Conservation (phyloP, 2,797 vertebrate genomes). For the Acipenser oxyrinchus region DNA sequence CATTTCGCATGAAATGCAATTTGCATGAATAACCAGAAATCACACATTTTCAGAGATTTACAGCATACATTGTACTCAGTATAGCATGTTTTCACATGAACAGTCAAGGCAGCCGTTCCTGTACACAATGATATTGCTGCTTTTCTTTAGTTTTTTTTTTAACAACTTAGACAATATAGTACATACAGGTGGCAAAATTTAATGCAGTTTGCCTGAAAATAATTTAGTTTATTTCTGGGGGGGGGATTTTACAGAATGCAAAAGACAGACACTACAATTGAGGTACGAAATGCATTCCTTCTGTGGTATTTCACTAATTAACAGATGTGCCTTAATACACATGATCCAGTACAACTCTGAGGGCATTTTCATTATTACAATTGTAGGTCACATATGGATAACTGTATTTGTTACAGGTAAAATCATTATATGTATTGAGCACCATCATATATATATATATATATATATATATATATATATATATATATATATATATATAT, state of each 20-base stretch:
- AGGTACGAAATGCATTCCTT: constrained; percentile 38
- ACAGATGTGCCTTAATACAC: constrained; percentile 26
- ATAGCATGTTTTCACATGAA: constrained; percentile 9
- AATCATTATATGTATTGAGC: constrained; percentile 32
- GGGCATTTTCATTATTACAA: constrained; percentile 35
- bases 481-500: constrained; percentile 13
- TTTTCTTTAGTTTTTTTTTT: constrained; percentile 9
- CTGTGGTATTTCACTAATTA: constrained; percentile 34
- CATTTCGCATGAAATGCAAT: constrained; percentile 29
- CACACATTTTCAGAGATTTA: constrained; percentile 40
- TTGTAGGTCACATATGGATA: constrained; percentile 15
- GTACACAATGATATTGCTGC: constrained; percentile 14
- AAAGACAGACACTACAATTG: constrained; percentile 30
- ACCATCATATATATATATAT: constrained; percentile 29
- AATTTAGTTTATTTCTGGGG: constrained; percentile 18
- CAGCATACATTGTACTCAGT: constrained; percentile 21
- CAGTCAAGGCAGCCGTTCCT: constrained; percentile 11
- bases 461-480: no score
- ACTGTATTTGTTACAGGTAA: constrained; percentile 18
- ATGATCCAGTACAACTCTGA: constrained; percentile 26
- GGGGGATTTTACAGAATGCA: constrained; percentile 16
- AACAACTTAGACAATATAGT: not conserved
- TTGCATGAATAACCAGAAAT: constrained; percentile 19
- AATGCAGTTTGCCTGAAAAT: constrained; percentile 13
- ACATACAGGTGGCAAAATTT: constrained; percentile 14